Evolutionary conservation across 2,888 invertebrate species (phyloP), one percentile per base, ranked within the genome.

Genomic region (Melanophora roralis): DNA sequence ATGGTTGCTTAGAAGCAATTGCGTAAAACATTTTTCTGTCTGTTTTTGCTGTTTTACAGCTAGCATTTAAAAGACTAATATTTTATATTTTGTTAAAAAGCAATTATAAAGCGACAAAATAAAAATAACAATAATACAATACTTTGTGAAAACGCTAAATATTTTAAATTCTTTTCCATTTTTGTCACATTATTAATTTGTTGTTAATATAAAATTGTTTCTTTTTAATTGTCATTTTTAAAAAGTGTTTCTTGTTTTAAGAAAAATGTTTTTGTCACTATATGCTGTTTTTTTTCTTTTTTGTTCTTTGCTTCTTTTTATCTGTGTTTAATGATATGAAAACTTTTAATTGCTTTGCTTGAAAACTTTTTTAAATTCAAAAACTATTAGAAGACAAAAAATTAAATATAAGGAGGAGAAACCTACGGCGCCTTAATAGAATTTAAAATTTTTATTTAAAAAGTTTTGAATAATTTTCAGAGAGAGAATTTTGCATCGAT

Each of bases 291-390:
- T 43, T 47, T 47, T 59, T 36, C 14, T 1, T 59, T 6, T 47
- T 60, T 9, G 3, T 14, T 55, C 36, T 27, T 27, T 5, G 27
- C 3, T 0, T 57, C 45, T 1, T 45, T 38, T 65, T n/a, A 19
- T 60, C 36, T 53, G 21, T 55, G 68, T 69, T 76, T 69, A 76
- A 76, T 76, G 75, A 55, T n/a, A 49, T 69, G 75, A 69, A 76
- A 62, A 69, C 47, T 76, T 76, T 76, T 76, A 76, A 76, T 76
- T 76, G 68, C 68, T 68, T 45, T n/a, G 62, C 55, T 55, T 47
- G 40, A 38, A 55, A n/a, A 38, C 38, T 43, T 43, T 49, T 62
- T 59, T 36, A 6, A 3, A 27, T 11, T 14, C 6, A 59, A 11
- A 16, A 1, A 51, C 23, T 16, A n/a, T 55, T 57, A 45, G 11